Conservation (phyloP, 1,140 invertebrate species). For the Orussus abietinus region DNA sequence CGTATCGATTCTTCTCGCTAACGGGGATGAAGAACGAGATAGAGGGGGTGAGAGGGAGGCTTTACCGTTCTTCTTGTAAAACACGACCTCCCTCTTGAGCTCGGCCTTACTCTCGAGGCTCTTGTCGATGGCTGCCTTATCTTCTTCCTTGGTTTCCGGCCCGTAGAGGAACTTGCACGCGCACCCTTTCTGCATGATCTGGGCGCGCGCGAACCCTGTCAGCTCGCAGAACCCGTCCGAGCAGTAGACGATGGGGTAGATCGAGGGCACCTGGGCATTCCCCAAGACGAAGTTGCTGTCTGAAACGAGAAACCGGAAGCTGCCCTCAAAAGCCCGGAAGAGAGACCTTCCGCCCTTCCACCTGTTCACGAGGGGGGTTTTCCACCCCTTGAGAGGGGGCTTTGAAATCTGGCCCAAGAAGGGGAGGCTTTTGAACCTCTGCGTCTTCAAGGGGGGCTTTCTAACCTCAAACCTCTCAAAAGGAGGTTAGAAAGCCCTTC, state of each 20-base stretch:
- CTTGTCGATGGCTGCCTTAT: constrained; percentile 84
- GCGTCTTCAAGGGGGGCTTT: too few relatives aligned
- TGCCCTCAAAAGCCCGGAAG: too few relatives aligned
- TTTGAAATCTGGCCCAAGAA: too few relatives aligned
- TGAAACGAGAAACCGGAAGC: constrained; percentile 59
- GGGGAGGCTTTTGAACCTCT: too few relatives aligned
- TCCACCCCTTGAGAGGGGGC: too few relatives aligned
- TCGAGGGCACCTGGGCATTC: constrained; percentile 85
- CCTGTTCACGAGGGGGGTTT: too few relatives aligned
- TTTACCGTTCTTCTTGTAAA: constrained; percentile 94
- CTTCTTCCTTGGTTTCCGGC: constrained; percentile 82
- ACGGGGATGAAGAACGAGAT: too few relatives aligned
- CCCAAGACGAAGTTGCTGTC: constrained; percentile 98
- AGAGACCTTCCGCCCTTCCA: too few relatives aligned
- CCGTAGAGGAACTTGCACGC: constrained; percentile 95
- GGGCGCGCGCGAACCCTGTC: constrained; percentile 87
- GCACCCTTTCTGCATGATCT: constrained; percentile 96
- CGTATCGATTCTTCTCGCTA: too few relatives aligned
- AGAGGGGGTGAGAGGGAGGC: too few relatives aligned
- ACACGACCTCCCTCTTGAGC: constrained; percentile 88
- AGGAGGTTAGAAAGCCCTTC: too few relatives aligned
- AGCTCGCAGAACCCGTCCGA: constrained; percentile 97
- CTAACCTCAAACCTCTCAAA: too few relatives aligned
- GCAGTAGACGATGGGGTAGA: constrained; percentile 95
- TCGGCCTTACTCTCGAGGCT: constrained; percentile 86